Evolutionary conservation across 2,113 vertebrate genomes (phyloP).

Genomic region (Colius striatus): DNA sequence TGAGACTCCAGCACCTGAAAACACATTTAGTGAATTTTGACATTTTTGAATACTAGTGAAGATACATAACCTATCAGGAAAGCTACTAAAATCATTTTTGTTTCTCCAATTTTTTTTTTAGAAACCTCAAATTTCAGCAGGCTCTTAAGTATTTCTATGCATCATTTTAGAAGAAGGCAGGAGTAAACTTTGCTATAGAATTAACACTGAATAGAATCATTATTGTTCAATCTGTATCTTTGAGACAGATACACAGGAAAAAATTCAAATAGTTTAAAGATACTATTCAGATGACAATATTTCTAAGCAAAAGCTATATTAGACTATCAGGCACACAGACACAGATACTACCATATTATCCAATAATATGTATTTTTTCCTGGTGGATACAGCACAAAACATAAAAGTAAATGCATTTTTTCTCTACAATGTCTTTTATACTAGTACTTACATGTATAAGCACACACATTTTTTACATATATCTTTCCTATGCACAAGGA

Average conservation of each 20-base stretch:
- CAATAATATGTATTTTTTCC: not conserved
- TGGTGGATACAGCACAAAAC: not conserved
- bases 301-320: not conserved
- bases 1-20: constrained; percentile 97
- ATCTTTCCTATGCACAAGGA: not conserved
- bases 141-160: not conserved
- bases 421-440: not conserved
- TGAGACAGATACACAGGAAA: not conserved
- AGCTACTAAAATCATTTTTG: not conserved
- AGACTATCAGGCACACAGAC: accelerated
- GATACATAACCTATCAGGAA: not conserved
- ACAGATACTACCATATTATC: not conserved
- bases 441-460: not conserved
- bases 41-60: not conserved
- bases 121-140: not conserved
- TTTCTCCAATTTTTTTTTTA: not conserved
- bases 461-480: not conserved
- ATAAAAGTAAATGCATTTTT: not conserved
- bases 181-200: not conserved
- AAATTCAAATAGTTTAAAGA: not conserved
- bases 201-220: not conserved
- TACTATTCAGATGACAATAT: not conserved
- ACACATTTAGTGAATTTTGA: not conserved
- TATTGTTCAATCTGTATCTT: not conserved
- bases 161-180: not conserved